Conservation (phyloP, 1,140 invertebrate species). For the Brachionus sp. region DNA sequence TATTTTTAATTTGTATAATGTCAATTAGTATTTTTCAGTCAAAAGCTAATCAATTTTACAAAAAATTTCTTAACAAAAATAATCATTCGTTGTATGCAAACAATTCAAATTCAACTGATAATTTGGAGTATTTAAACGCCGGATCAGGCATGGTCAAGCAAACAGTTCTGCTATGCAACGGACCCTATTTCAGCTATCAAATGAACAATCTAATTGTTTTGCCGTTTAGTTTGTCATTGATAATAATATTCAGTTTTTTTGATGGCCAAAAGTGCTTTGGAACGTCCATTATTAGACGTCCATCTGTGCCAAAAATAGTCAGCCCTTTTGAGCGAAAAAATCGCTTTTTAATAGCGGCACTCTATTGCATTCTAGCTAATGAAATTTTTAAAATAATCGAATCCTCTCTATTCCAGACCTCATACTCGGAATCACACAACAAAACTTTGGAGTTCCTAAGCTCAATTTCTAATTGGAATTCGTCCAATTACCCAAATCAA, state of each 20-base stretch:
- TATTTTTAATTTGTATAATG: constrained; percentile 9
- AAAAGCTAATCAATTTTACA: constrained; percentile 27
- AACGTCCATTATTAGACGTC: neutral
- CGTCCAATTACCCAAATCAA: neutral
- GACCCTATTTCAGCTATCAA: constrained; percentile 35
- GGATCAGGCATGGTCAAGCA: constrained; percentile 26
- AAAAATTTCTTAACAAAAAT: constrained; percentile 20
- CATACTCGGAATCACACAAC: neutral
- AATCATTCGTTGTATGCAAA: neutral
- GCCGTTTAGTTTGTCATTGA: constrained; percentile 14
- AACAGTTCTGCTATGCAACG: constrained; percentile 33
- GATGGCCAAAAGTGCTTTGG: neutral
- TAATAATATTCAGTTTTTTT: constrained; percentile 42
- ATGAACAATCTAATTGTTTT: constrained; percentile 24
- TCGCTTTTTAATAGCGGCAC: constrained; percentile 30
- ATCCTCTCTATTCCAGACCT: neutral
- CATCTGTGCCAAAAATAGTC: neutral
- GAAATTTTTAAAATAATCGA: constrained; percentile 44
- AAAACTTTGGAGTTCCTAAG: neutral
- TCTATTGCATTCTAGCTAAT: constrained; percentile 36
- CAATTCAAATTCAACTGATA: neutral
- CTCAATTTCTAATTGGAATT: neutral
- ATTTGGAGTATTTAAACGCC: neutral
- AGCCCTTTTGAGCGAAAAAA: constrained; percentile 29
- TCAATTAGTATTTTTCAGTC: constrained; percentile 36